phyloP scores from a whole-genome alignment of 2,797 vertebrate species.

The Paratrypauchen microcephalus region DNA sequence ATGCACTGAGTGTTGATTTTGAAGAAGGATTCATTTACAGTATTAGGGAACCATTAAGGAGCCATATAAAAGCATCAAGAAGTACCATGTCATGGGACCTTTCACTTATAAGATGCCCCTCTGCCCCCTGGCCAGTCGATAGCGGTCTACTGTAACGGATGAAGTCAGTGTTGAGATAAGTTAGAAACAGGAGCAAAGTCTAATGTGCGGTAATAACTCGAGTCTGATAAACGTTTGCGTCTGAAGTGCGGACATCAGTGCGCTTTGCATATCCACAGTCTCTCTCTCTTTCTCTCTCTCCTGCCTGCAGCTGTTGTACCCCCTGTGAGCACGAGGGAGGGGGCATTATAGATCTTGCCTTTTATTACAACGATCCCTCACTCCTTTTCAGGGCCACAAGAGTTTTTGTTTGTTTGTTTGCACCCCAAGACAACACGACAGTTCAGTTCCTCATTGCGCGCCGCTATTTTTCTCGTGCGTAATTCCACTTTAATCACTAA shows the following conservation, averaged over 20 bases:
- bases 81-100: no score
- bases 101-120: neutral
- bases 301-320: neutral
- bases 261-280: conserved; percentile 53
- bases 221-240: conserved; percentile 59
- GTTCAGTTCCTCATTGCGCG: conserved; percentile 3
- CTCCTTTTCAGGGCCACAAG: neutral
- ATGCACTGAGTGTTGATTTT: no score
- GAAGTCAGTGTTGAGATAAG: conserved; percentile 44
- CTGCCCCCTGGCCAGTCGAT: neutral
- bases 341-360: neutral
- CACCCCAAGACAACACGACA: conserved; percentile 3
- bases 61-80: no score
- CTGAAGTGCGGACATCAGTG: conserved; percentile 51
- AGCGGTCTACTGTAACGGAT: neutral
- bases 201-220: conserved; percentile 14
- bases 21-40: no score
- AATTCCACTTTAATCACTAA: conserved; percentile 25
- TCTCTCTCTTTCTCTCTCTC: conserved; percentile 5
- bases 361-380: neutral
- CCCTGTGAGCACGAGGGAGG: neutral
- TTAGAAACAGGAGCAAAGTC: conserved; percentile 61
- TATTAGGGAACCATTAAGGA: no score
- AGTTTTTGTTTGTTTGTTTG: neutral
- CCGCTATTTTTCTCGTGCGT: neutral